Evolutionary conservation across 2,113 vertebrate species (phyloP).

Genomic region (Solenodon paradoxus): DNA sequence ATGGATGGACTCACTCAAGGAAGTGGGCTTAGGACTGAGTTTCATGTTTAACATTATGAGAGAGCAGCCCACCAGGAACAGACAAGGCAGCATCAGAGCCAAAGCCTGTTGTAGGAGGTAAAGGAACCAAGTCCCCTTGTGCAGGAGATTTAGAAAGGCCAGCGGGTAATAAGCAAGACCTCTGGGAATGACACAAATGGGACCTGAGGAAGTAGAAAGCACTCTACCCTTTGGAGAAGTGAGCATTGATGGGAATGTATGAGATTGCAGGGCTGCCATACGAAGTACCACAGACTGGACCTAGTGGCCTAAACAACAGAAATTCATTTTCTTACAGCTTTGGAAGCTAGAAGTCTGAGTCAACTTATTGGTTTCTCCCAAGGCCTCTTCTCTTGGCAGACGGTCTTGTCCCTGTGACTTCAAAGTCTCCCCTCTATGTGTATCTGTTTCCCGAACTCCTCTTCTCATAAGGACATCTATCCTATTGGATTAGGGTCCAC

Average conservation of each 20-base stretch:
- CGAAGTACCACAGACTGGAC: neutral
- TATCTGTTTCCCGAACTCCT: neutral
- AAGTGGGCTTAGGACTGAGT: neutral
- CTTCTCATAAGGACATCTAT: neutral
- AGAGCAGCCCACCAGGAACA: neutral
- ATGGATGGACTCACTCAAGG: neutral
- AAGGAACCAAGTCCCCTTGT: neutral
- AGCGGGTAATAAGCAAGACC: no score
- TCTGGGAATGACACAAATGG: neutral
- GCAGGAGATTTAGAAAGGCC: neutral
- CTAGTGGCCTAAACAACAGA: neutral
- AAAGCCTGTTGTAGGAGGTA: neutral
- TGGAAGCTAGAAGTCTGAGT: neutral
- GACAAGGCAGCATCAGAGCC: neutral
- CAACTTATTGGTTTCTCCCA: neutral
- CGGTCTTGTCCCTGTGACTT: neutral
- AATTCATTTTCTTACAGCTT: neutral
- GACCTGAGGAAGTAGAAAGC: neutral
- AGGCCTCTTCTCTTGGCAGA: neutral
- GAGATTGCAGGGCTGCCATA: neutral
- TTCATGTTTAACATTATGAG: neutral
- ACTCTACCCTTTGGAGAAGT: neutral
- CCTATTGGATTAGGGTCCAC: neutral
- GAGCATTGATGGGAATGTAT: neutral
- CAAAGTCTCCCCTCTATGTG: neutral